phyloP scores from a whole-genome alignment of 2,113 vertebrate genomes.

The Hemibagrus wyckioides region DNA sequence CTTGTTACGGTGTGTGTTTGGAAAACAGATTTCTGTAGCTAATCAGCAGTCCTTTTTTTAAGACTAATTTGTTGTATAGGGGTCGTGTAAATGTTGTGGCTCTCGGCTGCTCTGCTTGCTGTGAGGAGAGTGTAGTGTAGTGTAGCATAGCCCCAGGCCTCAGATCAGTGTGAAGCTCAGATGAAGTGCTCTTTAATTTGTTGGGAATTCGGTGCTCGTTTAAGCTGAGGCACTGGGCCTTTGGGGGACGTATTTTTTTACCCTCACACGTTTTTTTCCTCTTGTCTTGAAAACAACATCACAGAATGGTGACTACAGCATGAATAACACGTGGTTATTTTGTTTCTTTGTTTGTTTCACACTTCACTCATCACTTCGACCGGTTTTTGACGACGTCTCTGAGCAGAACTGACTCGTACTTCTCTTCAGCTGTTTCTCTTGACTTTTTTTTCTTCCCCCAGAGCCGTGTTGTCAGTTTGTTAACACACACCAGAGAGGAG shows the following conservation, averaged over 20 bases:
- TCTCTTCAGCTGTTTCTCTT: too few species aligned
- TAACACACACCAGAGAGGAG: background rate
- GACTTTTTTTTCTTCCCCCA: too few species aligned
- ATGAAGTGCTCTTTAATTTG: slow-evolving; percentile 39
- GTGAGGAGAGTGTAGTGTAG: background rate
- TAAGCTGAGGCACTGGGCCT: background rate
- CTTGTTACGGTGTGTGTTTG: background rate
- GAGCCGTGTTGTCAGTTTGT: background rate
- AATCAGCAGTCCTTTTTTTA: background rate
- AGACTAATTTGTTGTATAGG: slow-evolving; percentile 15
- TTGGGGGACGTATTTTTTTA: background rate
- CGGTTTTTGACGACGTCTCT: too few species aligned
- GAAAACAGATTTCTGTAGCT: background rate
- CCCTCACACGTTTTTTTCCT: background rate
- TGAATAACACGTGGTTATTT: too few species aligned
- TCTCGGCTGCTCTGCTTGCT: background rate
- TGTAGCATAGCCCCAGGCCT: background rate
- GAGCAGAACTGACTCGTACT: too few species aligned
- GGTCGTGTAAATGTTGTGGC: slow-evolving; percentile 29
- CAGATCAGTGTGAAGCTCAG: background rate
- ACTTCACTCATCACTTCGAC: too few species aligned
- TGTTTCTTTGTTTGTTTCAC: too few species aligned
- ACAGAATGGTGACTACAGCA: too few species aligned
- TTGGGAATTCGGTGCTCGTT: background rate
- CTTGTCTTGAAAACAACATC: background rate